Evolutionary conservation across 2,888 invertebrate species (phyloP), one percentile per base, ranked within the genome.

Genomic region (Enchytraeus crypticus): DNA sequence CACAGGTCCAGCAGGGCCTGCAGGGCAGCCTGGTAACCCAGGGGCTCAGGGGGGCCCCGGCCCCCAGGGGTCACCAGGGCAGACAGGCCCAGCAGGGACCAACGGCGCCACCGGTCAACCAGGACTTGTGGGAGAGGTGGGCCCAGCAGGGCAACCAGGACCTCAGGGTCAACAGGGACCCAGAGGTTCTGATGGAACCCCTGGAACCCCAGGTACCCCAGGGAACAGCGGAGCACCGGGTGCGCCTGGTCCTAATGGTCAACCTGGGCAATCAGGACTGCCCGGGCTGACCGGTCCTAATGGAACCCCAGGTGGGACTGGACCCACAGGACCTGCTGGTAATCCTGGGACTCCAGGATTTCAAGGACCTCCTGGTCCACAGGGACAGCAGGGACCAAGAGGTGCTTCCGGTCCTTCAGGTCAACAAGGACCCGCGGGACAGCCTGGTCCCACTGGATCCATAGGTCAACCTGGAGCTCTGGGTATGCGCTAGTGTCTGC

Each of bases 1-100:
- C 32, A 53, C 55, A 27, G 67, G 67, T 53, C 46, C 55, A 3
- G 21, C 53, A 55, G 65, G 65, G 32, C 49, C 55, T n/a, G 26
- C 63, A 2, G 59, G 59, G 5, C 27, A 26, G 14, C 18, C 46
- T n/a, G 63, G 63, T 34, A 54, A 63, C 18, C 46, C 43, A 18
- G 59, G 59, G 27, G 53, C 26, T 21, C 21, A 47, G 14, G 57
- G 45, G 11, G 27, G 26, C n/a, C 34, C 23, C 26, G 58, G 58
- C 1, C 51, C 33, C 8, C 2, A 23, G 11, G 58, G 58, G 33
- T 11, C 32, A 18, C 61, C 55, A 23, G 61, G 61, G 2, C 51
- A 55, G 5, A 18, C 55, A 14, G 60, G 60, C 27, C 11, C 21
- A 8, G 0, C 61, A 29, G 63, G 63, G 27, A 51, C 63, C 21